Evolutionary conservation across 1,140 invertebrate species (phyloP).

Genomic region (Bombus sibiricus): DNA sequence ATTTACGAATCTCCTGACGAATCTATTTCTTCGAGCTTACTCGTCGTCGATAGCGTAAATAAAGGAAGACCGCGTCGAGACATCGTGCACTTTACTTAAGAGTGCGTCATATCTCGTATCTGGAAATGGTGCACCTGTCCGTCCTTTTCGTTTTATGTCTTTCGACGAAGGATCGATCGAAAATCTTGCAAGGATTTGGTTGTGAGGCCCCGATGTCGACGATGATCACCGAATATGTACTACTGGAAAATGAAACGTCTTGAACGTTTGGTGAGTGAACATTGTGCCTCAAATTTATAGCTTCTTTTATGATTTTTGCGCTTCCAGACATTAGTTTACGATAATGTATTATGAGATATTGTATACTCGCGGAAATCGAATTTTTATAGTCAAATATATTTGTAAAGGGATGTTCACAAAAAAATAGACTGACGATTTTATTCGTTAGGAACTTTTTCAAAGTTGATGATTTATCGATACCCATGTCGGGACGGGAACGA

Average conservation of each 20-base stretch:
- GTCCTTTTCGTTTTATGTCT: constrained; percentile 2
- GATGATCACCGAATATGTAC: not conserved
- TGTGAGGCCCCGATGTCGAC: not conserved
- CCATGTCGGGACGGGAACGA: not conserved
- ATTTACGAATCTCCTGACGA: constrained; percentile 45
- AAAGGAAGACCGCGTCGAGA: constrained; percentile 16
- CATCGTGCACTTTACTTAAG: constrained; percentile 45
- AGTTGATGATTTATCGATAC: constrained; percentile 20
- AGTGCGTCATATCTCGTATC: constrained; percentile 40
- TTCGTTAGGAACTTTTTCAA: not conserved
- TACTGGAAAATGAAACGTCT: not conserved
- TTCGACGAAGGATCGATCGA: constrained; percentile 42
- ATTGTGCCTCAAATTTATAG: not conserved
- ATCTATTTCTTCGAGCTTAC: not conserved
- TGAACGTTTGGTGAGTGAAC: not conserved
- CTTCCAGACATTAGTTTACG: not conserved
- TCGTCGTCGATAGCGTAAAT: not conserved
- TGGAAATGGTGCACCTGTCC: constrained; percentile 41
- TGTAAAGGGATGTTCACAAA: not conserved
- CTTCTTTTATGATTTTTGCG: not conserved
- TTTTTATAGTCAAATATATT: not conserved
- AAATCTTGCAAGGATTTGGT: constrained; percentile 27
- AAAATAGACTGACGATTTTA: not conserved
- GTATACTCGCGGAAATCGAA: too few species aligned
- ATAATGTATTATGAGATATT: not conserved